phyloP scores from a whole-genome alignment of 2,797 vertebrate genomes.

The Knipowitschia caucasica region DNA sequence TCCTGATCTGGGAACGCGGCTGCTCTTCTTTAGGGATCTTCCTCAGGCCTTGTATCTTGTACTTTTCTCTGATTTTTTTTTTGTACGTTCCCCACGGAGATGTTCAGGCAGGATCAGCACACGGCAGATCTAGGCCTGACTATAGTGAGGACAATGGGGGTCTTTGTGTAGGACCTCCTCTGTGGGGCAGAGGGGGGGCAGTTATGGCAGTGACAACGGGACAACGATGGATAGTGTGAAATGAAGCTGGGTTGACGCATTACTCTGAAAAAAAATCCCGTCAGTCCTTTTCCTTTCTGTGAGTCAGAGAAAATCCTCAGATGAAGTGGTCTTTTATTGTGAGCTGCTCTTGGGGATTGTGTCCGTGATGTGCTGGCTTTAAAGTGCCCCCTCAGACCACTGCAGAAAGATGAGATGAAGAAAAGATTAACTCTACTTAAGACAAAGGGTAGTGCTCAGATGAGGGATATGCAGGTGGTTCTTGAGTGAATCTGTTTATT shows the following conservation, averaged over 20 bases:
- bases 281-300: slow-evolving; percentile 50
- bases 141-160: slow-evolving; percentile 61
- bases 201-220: slow-evolving; percentile 49
- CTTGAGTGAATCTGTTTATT: neutral
- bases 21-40: slow-evolving; percentile 58
- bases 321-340: slow-evolving; percentile 64
- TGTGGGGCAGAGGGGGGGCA: slow-evolving; percentile 36
- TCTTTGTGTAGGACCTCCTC: slow-evolving; percentile 67
- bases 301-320: slow-evolving; percentile 62
- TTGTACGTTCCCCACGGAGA: slow-evolving; percentile 60
- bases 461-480: slow-evolving; percentile 9
- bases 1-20: slow-evolving; percentile 51
- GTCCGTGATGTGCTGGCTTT: slow-evolving; percentile 46
- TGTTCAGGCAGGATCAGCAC: slow-evolving; percentile 52
- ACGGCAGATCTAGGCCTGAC: slow-evolving; percentile 60
- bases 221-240: slow-evolving; percentile 56
- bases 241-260: slow-evolving; percentile 56
- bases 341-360: slow-evolving; percentile 51
- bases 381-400: slow-evolving; percentile 33
- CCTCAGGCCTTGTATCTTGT: slow-evolving; percentile 21
- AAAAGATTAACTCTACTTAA: slow-evolving; percentile 16
- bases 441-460: slow-evolving; percentile 8
- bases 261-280: slow-evolving; percentile 51
- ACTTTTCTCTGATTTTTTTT: slow-evolving; percentile 32
- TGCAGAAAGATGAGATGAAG: slow-evolving; percentile 40